Percentiles rank a stretch among this genome's conserved stretches.
Conservation (phyloP, 2,113 vertebrate genomes). For the Mola mola region DNA sequence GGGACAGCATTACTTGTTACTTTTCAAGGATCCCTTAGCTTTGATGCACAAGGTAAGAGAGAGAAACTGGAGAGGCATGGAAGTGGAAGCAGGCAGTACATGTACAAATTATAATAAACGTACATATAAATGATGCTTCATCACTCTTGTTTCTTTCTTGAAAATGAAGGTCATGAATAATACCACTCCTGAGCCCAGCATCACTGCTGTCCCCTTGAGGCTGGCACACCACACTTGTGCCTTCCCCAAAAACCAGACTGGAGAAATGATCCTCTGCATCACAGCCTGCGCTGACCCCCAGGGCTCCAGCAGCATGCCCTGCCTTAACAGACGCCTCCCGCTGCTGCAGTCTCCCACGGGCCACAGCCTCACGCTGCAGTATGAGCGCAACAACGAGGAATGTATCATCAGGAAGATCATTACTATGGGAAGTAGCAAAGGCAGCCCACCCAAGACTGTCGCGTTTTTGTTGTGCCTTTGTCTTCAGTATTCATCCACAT, state of each 20-base stretch:
- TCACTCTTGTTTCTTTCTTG: conserved; percentile 16
- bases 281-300: conserved; percentile 15
- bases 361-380: conserved; percentile 62
- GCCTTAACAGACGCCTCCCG: neutral
- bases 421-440: conserved; percentile 23
- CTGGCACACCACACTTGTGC: conserved; percentile 1
- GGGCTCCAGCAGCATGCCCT: neutral
- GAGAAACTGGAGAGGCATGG: neutral
- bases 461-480: conserved; percentile 79
- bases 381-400: conserved; percentile 57
- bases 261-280: conserved; percentile 44
- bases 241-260: neutral
- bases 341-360: conserved; percentile 56
- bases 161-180: conserved; percentile 38
- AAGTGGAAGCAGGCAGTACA: too few relatives aligned
- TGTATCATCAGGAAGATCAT: conserved; percentile 73
- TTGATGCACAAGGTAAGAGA: conserved; percentile 44
- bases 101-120: neutral
- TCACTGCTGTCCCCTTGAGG: conserved; percentile 28
- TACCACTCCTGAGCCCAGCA: conserved; percentile 8
- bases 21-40: conserved; percentile 80
- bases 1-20: conserved; percentile 80
- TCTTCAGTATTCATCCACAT: conserved; percentile 72
- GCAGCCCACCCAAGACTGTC: conserved; percentile 57
- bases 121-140: neutral